These are phyloP conservation scores for Poeciliopsis occidentalis DNA, from an alignment of 2,113 vertebrate species.

Conservation along the genomic window DNA sequence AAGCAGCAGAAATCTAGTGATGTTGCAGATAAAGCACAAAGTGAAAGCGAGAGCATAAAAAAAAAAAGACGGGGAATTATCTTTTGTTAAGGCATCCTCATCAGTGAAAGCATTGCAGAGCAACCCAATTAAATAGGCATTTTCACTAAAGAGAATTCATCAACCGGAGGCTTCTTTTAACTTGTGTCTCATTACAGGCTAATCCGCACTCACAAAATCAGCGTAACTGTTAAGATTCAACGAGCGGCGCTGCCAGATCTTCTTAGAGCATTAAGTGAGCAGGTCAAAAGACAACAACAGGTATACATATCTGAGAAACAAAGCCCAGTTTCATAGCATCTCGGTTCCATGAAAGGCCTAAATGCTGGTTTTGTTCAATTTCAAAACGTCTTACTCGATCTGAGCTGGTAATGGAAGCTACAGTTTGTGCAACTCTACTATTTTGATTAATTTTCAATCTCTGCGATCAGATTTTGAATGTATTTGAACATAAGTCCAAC, in stretches of 20 bases:
- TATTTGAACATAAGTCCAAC: neutral
- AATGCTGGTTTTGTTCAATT: neutral
- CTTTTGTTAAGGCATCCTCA: constrained; percentile 62
- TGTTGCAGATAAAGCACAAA: constrained; percentile 32
- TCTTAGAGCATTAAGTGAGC: neutral
- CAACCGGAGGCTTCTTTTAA: constrained; percentile 64
- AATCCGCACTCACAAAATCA: constrained; percentile 28
- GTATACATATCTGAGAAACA: neutral
- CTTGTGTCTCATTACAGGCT: constrained; percentile 40
- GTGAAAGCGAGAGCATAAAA: constrained; percentile 28
- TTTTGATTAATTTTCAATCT: neutral
- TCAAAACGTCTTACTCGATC: neutral
- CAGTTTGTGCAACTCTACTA: neutral
- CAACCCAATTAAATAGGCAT: constrained; percentile 71
- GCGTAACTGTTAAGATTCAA: constrained; percentile 1
- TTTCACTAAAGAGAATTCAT: constrained; percentile 69
- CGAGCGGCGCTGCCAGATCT: neutral
- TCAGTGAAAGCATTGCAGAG: constrained; percentile 54
- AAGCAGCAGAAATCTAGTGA: constrained; percentile 5
- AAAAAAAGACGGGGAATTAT: constrained; percentile 43
- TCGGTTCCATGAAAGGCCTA: neutral
- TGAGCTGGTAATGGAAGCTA: neutral
- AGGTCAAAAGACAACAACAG: neutral
- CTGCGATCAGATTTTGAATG: neutral
- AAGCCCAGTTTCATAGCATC: no score